A percentile compares a stretch with the other conserved stretches of the same genome.
These are phyloP conservation scores for Pogonomyrmex barbatus DNA, from an alignment of 1,140 invertebrate species.

Conservation along the genomic window DNA sequence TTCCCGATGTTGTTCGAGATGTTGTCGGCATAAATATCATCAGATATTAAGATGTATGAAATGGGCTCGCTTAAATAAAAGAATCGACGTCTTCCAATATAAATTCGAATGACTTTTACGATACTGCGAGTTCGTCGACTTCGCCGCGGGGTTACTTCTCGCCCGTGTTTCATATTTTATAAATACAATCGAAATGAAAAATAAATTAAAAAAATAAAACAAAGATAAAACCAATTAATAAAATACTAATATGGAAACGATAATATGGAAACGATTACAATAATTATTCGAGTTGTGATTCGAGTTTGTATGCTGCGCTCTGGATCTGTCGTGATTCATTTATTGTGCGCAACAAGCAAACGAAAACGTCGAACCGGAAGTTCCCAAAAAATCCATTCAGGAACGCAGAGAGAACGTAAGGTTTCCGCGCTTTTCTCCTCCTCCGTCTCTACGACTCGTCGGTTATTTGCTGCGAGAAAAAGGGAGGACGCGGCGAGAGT, in stretches of 20 bases:
- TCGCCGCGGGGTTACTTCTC: background rate
- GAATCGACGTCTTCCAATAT: slow-evolving; percentile 35
- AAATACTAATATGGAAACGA: background rate
- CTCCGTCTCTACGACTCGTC: background rate
- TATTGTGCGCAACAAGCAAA: slow-evolving; percentile 33
- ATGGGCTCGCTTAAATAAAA: slow-evolving; percentile 21
- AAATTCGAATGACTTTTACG: slow-evolving; percentile 20
- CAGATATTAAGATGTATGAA: slow-evolving; percentile 35
- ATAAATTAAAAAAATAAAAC: background rate
- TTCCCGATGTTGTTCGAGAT: background rate
- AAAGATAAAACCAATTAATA: background rate
- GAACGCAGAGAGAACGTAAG: slow-evolving; percentile 32
- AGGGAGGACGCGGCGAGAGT: background rate
- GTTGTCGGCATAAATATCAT: slow-evolving; percentile 35
- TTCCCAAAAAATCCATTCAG: slow-evolving; percentile 18
- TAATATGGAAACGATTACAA: background rate
- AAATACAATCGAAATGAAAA: background rate
- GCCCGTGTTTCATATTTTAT: background rate
- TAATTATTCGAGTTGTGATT: slow-evolving; percentile 51
- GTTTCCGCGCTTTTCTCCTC: slow-evolving; percentile 50
- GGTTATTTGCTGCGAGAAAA: slow-evolving; percentile 60
- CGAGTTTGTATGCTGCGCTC: slow-evolving; percentile 27
- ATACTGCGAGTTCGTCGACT: background rate
- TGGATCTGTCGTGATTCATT: slow-evolving; percentile 58
- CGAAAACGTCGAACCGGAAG: slow-evolving; percentile 28